Conservation (phyloP, 2,113 vertebrate species). For the Seriola quinqueradiata region DNA sequence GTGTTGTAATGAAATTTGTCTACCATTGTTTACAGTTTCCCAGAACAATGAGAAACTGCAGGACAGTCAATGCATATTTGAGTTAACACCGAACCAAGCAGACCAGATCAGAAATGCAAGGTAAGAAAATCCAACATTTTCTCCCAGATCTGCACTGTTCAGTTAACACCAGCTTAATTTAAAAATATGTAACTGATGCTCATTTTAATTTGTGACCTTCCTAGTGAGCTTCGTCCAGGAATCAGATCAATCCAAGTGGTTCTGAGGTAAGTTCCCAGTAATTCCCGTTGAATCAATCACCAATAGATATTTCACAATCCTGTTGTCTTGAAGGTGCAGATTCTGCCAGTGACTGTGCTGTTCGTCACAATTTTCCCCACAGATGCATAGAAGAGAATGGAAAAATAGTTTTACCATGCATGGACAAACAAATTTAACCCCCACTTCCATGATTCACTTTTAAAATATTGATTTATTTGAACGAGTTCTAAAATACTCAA, state of each 20-base stretch:
- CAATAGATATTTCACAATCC: background rate
- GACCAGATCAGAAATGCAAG: constrained; percentile 96
- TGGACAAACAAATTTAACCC: background rate
- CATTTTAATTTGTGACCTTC: constrained; percentile 6
- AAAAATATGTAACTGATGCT: background rate
- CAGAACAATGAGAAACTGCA: constrained; percentile 97
- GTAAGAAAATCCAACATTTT: constrained; percentile 74
- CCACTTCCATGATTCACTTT: background rate
- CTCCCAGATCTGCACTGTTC: background rate
- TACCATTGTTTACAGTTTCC: constrained; percentile 85
- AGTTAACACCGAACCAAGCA: constrained; percentile 93
- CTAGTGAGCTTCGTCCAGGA: constrained; percentile 93
- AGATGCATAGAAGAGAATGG: background rate
- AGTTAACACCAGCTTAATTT: background rate
- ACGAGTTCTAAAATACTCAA: background rate
- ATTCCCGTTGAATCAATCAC: background rate
- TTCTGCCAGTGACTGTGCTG: background rate
- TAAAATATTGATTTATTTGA: background rate
- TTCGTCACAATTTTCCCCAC: background rate
- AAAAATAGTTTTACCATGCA: background rate
- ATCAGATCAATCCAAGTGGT: constrained; percentile 96
- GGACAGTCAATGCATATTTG: constrained; percentile 96
- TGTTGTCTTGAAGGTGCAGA: background rate
- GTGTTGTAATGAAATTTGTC: constrained; percentile 1
- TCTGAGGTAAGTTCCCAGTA: constrained; percentile 87